Evolutionary conservation across 2,888 invertebrate genomes (phyloP).

Genomic region (Tipula unca): DNA sequence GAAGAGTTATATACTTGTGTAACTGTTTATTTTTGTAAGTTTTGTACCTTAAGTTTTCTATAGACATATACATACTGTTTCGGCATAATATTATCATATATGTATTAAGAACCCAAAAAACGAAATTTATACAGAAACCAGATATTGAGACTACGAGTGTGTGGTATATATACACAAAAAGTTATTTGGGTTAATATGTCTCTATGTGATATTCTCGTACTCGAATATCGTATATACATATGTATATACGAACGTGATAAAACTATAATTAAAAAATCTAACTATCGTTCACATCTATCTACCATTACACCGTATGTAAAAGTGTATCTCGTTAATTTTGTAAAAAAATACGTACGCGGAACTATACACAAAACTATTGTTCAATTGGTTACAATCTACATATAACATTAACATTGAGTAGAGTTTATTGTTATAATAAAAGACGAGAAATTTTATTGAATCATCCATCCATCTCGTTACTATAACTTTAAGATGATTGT

Average conservation of each 20-base stretch:
- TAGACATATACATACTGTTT: too few species aligned
- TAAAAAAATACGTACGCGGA: too few species aligned
- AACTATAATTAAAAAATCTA: background rate
- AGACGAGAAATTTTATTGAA: background rate
- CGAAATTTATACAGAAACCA: background rate
- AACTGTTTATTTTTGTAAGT: background rate
- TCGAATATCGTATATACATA: too few species aligned
- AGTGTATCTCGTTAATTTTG: too few species aligned
- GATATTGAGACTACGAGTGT: background rate
- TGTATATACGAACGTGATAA: background rate
- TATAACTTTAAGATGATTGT: background rate
- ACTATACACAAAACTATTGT: background rate
- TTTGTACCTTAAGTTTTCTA: background rate
- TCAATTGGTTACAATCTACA: too few species aligned
- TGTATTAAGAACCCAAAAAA: background rate
- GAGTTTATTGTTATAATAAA: background rate
- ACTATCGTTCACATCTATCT: background rate
- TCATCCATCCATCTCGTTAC: background rate
- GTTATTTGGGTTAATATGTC: conserved; percentile 8
- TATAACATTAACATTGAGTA: background rate
- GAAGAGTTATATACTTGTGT: background rate
- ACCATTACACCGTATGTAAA: too few species aligned
- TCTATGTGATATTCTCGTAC: background rate
- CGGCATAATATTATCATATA: too few species aligned
- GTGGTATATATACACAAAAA: background rate